Base-by-base conservation (phyloP, 2,113 vertebrate species). In the Colius striatus region DNA sequence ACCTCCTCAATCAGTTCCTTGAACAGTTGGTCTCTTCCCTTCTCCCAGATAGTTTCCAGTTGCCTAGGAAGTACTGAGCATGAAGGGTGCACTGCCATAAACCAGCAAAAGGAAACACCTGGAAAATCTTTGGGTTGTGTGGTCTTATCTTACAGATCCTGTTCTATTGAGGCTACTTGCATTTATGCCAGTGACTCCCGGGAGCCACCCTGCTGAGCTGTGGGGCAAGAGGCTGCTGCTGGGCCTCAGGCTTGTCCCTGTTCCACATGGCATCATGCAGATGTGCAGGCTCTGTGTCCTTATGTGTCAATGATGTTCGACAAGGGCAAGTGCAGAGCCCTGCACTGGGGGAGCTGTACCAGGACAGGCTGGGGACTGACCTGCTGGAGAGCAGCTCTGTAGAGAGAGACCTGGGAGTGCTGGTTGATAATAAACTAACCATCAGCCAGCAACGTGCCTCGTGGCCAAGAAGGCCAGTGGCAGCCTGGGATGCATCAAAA, bases 41-140 rank as follows among this genome's bases (percentile, higher is more conserved):
- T 72, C 54, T 86, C 62, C 30, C 57, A 32, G 34, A 45, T 17
- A 50, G 63, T 66, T 89, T 58, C 66, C 50, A 70, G 30, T 53
- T 68, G n/a, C 34, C 55, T 13, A 22, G 61, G 30, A 82, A 61
- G 10, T 22, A 5, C n/a, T 22, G 89, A 93, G 47, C 48, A 20
- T 0, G 0, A 70, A 58, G 61, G 27, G 12, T 66, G 58, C 2
- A 0, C 25, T 91, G 60, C 74, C 38, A 6, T 58, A 53, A 51
- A 21, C 48, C 71, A 92, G 51, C 36, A 13, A 13, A 68, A 57
- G 55, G 51, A 36, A 57, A 41, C 58, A 60, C 36, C 47, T 77
- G 51, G 45, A 29, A 86, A 29, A 41, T 32, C 5, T 1, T 6
- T 50, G 41, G 18, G 76, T 76, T 61, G 18, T 1, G 2, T 58